Evolutionary conservation across 2,797 vertebrate species (phyloP).

Genomic region (Anolis apletophallus): DNA sequence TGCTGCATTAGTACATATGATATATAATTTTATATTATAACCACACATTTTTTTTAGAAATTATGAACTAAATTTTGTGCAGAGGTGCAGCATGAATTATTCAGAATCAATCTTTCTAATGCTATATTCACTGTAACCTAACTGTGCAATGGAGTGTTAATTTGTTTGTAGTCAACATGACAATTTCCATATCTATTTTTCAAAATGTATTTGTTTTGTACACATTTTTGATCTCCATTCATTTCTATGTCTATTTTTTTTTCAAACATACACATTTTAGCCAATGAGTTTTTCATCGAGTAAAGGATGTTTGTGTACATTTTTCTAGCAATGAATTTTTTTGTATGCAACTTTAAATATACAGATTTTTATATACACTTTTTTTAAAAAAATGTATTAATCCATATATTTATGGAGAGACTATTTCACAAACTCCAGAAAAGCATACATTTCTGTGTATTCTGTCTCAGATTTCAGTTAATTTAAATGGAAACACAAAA

Average conservation of each 20-base stretch:
- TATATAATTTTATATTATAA: background rate
- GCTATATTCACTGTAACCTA: background rate
- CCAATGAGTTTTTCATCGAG: too few species aligned
- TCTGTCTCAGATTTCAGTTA: background rate
- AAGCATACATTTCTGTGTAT: background rate
- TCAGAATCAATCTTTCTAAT: background rate
- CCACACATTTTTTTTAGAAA: background rate
- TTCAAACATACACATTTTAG: too few species aligned
- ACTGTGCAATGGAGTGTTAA: background rate
- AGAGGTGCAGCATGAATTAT: background rate
- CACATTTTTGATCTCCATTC: too few species aligned
- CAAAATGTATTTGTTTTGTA: background rate
- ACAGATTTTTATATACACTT: too few species aligned
- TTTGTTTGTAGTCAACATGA: too few species aligned
- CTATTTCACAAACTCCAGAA: background rate
- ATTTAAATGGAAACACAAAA: too few species aligned
- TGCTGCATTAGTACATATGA: background rate
- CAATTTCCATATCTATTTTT: background rate
- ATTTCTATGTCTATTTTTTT: too few species aligned
- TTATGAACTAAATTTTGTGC: background rate
- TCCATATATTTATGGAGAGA: too few species aligned
- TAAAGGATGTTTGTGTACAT: too few species aligned
- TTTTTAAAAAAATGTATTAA: too few species aligned
- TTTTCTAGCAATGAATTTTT: too few species aligned
- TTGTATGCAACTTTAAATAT: too few species aligned